phyloP scores from a whole-genome alignment of 2,797 vertebrate genomes.

The Syncerus caffer region DNA sequence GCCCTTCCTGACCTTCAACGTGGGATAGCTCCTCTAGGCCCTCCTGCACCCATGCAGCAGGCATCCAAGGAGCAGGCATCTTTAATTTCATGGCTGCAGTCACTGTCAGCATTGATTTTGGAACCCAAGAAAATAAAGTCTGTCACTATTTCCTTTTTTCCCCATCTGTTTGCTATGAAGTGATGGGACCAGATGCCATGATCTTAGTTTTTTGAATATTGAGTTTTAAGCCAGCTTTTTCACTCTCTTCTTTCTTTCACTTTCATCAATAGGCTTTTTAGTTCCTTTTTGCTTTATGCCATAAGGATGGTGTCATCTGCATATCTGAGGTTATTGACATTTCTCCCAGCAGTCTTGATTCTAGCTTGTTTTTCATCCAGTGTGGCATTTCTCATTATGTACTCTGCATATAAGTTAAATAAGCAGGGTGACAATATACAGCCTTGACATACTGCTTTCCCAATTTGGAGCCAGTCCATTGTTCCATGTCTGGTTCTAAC shows the following conservation, averaged over 20 bases:
- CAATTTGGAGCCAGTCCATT: background rate
- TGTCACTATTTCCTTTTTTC: background rate
- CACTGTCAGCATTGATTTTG: background rate
- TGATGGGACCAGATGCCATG: background rate
- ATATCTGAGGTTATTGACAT: background rate
- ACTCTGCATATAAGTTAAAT: background rate
- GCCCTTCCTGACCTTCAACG: too few relatives aligned
- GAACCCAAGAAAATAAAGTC: background rate
- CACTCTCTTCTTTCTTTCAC: background rate
- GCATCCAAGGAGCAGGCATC: too few relatives aligned
- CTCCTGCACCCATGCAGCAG: too few relatives aligned
- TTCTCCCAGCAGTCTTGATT: background rate
- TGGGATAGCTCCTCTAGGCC: too few relatives aligned
- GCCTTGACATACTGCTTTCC: background rate
- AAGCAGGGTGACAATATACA: background rate
- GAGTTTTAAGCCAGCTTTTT: background rate
- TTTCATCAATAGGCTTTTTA: background rate
- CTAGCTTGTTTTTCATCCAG: background rate
- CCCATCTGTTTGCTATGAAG: background rate
- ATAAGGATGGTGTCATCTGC: background rate
- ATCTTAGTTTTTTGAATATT: background rate
- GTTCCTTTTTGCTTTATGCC: accelerated
- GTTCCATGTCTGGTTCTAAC: background rate
- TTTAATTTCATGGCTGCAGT: background rate
- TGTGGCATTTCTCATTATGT: background rate